Base-by-base conservation (phyloP, 1,140 invertebrate genomes). In the Pogonomyrmex barbatus region DNA sequence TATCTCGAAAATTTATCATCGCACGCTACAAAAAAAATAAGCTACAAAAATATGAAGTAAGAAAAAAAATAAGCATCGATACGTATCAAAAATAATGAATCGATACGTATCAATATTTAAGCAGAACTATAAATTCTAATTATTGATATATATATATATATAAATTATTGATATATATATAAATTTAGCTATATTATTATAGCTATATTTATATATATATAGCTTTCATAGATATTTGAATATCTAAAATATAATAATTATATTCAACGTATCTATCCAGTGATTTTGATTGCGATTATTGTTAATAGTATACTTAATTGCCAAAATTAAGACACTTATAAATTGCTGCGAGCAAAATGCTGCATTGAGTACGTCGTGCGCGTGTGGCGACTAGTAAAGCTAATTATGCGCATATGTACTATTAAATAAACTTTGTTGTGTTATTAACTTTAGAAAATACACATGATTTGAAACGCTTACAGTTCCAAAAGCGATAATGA, bases 271-370 rank as follows among this genome's bases (percentile, higher is more conserved):
- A 58, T 17, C 60, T 70, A 47, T 85, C 75, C 36, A 73, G 45
- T 54, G 50, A 89, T 87, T 84, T 33, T 54, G 47, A 87, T 85
- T 83, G 45, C 52, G n/a, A 50, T 85, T 67, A 85, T 68, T 81
- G 65, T 45, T 54, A 70, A 50, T 85, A 68, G 45, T 83, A 71
- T 75, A 60, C 52, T 45, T 85, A 82, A 73, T 82, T 85, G 71
- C 63, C 70, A 90, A 90, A 79, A 63, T 56, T 70, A 50, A 52
- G 67, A 65, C n/a, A 39, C 56, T 39, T n/a, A 75, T 67, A 36
- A 52, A 73, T 73, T 62, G n/a, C n/a, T 52, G 33, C 17, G 14
- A 58, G 63, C 14, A 39, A 63, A 75, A 24, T 9, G 47, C 39
- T 50, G n/a, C 42, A 39, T 70, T 52, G 30, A 77, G 30, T 73